Evolutionary conservation across 2,888 invertebrate genomes (phyloP).

Genomic region (Nomada ferruginata): DNA sequence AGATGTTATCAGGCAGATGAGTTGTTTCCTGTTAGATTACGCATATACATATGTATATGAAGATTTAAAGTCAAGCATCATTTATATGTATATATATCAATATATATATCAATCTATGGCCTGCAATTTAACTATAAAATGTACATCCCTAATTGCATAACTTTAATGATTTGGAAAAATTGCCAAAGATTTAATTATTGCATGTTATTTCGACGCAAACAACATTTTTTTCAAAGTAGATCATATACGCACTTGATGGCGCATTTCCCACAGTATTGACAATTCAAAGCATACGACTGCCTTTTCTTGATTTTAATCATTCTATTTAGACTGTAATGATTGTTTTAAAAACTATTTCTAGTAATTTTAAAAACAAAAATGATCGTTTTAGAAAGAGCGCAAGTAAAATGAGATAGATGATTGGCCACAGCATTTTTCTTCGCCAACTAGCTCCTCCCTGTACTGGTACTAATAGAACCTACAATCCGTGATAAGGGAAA

Average conservation of each 20-base stretch:
- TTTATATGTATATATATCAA: constrained; percentile 60
- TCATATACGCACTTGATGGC: no score
- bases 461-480: no score
- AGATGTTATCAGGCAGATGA: constrained; percentile 71
- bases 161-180: constrained; percentile 55
- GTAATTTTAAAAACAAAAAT: no score
- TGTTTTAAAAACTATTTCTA: not conserved
- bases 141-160: constrained; percentile 60
- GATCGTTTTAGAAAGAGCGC: constrained; percentile 31
- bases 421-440: no score
- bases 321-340: constrained; percentile 45
- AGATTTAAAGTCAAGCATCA: constrained; percentile 60
- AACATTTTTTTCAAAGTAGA: not conserved
- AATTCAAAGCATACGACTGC: constrained; percentile 16
- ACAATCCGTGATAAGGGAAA: not conserved
- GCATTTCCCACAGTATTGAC: constrained; percentile 41
- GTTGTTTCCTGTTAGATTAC: constrained; percentile 62
- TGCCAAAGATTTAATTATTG: constrained; percentile 55
- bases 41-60: constrained; percentile 57
- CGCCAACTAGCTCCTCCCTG: no score
- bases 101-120: constrained; percentile 62
- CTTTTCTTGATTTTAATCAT: constrained; percentile 36
- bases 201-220: constrained; percentile 34
- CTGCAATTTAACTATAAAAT: constrained; percentile 69
- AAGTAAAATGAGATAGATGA: not conserved